Evolutionary conservation across 2,797 vertebrate species (phyloP).

Genomic region (Acrocephalus scirpaceus): DNA sequence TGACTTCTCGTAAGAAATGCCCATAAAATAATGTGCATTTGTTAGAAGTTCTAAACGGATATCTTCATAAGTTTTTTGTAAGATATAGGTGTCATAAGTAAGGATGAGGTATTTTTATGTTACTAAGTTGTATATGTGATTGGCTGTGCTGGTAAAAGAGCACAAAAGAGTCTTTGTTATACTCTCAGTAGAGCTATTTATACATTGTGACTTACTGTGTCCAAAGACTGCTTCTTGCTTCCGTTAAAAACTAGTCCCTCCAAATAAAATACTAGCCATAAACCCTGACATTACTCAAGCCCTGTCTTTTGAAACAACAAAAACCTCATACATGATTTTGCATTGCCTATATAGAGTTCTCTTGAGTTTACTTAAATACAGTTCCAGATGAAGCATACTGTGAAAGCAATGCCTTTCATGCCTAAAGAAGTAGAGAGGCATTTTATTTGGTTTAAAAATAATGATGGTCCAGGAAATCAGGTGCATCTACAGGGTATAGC

Average conservation of each 20-base stretch:
- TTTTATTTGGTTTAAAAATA: conserved; percentile 1
- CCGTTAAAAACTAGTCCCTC: conserved; percentile 60
- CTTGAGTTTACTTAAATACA: conserved; percentile 47
- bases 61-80: conserved; percentile 38
- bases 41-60: not conserved
- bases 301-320: conserved; percentile 38
- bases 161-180: conserved; percentile 63
- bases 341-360: not conserved
- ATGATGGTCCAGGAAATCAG: not conserved
- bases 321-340: conserved; percentile 27
- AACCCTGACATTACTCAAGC: conserved; percentile 51
- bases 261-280: conserved; percentile 74
- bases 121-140: conserved; percentile 57
- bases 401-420: not conserved
- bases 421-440: not conserved
- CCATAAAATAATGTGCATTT: not conserved
- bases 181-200: conserved; percentile 68
- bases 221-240: conserved; percentile 65
- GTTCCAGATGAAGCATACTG: conserved; percentile 37
- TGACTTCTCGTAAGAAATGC: not conserved
- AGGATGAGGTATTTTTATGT: conserved; percentile 66
- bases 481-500: not conserved
- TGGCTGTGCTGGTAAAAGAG: conserved; percentile 26
- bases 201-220: conserved; percentile 61
- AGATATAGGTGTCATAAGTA: conserved; percentile 46